phyloP scores from a whole-genome alignment of 2,797 vertebrate species.

The Centropyge bicolor region DNA sequence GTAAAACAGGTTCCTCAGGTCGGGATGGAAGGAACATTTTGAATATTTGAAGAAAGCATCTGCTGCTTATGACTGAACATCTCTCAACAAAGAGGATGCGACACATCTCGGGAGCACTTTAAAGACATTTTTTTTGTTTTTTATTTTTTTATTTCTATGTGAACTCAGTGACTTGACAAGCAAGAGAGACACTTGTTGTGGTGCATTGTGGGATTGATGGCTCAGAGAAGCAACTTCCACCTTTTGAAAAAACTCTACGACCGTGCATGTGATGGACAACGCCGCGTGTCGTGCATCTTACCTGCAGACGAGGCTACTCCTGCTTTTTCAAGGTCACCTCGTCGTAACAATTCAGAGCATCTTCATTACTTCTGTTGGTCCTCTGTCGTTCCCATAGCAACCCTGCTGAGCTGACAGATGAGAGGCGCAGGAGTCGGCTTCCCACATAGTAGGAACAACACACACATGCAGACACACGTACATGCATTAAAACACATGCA shows the following conservation, averaged over 20 bases:
- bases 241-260: constrained; percentile 9
- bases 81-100: background rate
- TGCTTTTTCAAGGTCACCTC: constrained; percentile 79
- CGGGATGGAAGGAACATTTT: background rate
- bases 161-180: background rate
- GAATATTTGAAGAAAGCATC: constrained; percentile 35
- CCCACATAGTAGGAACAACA: constrained; percentile 70
- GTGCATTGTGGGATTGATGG: constrained; percentile 24
- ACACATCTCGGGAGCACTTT: background rate
- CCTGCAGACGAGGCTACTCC: constrained; percentile 57
- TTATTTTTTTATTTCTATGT: no score
- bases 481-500: constrained; percentile 40
- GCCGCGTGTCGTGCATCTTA: constrained; percentile 13
- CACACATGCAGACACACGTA: constrained; percentile 28
- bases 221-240: background rate
- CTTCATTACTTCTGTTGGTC: constrained; percentile 78
- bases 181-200: constrained; percentile 7
- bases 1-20: background rate
- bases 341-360: constrained; percentile 75
- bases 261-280: background rate
- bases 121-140: background rate
- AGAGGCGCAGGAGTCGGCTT: constrained; percentile 75
- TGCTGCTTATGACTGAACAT: constrained; percentile 11
- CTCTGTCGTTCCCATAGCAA: constrained; percentile 85
- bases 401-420: constrained; percentile 81